Evolutionary conservation across 2,797 vertebrate species (phyloP), one percentile per base, ranked within the genome.

Genomic region (Coccyzus lansbergi): DNA sequence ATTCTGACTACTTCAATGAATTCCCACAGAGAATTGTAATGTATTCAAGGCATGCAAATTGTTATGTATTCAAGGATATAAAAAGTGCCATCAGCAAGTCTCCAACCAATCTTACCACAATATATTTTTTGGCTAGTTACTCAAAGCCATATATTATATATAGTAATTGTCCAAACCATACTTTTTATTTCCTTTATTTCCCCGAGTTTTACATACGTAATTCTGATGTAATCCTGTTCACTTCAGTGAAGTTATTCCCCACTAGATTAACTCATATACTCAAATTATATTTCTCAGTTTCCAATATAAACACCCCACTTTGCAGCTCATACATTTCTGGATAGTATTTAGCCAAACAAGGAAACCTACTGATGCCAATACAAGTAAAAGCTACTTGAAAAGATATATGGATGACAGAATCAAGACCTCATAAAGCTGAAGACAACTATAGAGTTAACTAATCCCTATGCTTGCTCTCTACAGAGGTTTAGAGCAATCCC

Each of bases 371-470:
- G 77, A 74, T 88, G 77, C 64, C 44, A 91, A 15, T 56, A 42
- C 55, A 82, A 88, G 85, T 84, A 93, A 94, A 93, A 91, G 4
- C 42, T 36, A 72, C 79, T 38, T 88, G 52, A 79, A 93, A 93
- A 91, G 48, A 62, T 92, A 51, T 83, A 72, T 49, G 40, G 72
- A 91, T 55, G 62, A 75, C 63, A 76, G 63, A 92, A 92, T 95
- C 92, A 92, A 84, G 88, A 90, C 74, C 86, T 83, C 86, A 81
- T 92, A 85, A 95, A 83, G 52, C 28, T 88, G 72, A 93, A 85
- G 86, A 77, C 68, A 83, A 44, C 83, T 91, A 79, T 28, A 89
- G 83, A 95, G 77, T 91, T 94, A 84, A 94, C 81, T 93, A 93
- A 94, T 94, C 82, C 82, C 42, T 72, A 5, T 68, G 28, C 87